These are phyloP conservation scores for Drosophila prolongata DNA, from an alignment of 2,888 invertebrate species.

Conservation along the genomic window DNA sequence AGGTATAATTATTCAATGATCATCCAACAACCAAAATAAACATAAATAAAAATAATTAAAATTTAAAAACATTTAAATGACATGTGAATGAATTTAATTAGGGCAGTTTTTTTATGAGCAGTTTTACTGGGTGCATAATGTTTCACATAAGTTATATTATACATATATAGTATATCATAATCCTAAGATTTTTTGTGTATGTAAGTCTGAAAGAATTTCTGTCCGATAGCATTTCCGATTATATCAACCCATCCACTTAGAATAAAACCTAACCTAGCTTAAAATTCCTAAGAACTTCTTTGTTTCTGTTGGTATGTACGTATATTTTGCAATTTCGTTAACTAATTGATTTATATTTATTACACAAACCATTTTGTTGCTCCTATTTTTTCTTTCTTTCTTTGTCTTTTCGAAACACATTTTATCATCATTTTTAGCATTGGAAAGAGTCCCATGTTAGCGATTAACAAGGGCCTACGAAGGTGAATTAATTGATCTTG, in stretches of 20 bases:
- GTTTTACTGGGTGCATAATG: too few species aligned
- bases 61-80: too few species aligned
- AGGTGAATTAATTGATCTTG: constrained; percentile 87
- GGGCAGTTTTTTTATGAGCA: too few species aligned
- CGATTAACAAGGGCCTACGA: constrained; percentile 94
- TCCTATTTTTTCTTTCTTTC: constrained; percentile 48
- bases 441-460: constrained; percentile 91
- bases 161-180: too few species aligned
- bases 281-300: not conserved
- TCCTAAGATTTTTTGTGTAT: too few species aligned
- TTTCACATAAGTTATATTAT: too few species aligned
- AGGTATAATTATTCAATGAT: too few species aligned
- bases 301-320: constrained; percentile 19
- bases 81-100: too few species aligned
- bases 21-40: too few species aligned
- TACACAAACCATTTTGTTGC: constrained; percentile 53
- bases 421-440: constrained; percentile 86
- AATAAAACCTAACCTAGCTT: too few species aligned
- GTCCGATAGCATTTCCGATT: not conserved
- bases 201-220: not conserved
- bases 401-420: constrained; percentile 51
- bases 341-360: constrained; percentile 43
- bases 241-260: not conserved
- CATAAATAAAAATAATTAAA: too few species aligned
- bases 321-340: constrained; percentile 29